Base-by-base conservation (phyloP, 1,140 invertebrate genomes). In the Augochlora pura region DNA sequence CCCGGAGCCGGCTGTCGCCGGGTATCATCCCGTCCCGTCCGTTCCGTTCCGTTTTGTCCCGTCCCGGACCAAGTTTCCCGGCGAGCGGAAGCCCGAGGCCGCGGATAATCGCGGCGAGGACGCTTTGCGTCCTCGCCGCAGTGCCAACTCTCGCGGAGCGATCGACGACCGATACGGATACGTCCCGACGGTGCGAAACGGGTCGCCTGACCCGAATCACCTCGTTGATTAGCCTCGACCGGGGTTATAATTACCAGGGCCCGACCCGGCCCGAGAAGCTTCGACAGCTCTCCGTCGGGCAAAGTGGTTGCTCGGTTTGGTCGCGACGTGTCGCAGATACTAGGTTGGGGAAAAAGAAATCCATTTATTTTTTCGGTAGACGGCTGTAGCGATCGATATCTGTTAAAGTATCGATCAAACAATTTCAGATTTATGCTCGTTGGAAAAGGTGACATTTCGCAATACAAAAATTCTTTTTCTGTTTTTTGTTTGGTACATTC, bases 1-100 rank as follows among this genome's bases (percentile, higher is more conserved):
- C 3, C 63, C 63, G 38, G 21, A 38, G 63, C n/a, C 14, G 21
- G 38, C 63, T 65, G 63, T 65, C 63, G 63, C 23, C 63, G 63
- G 63, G n/a, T 65, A 65, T 65, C 63, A 6, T n/a, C 62, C 7
- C 32, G 23, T 21, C 32, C 18, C 46, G 46, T 49, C 10, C 46
- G 32, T 32, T 32, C 32, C 63, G 16, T n/a, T 32, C 7, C 32
- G 23, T 21, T 18, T 8, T 14, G 46, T 14, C 10, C 46, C 52
- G 52, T 54, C 21, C n/a, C 54, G 49, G 16, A n/a, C 54, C 39
- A 46, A 46, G 39, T 66, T 46, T 25, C 6, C 10, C 38, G 38
- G n/a, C 39, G 32, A 65, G 18, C 10, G 18, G 63, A 42, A 65
- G 38, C 64, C 27, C 18, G 39, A 23, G 63, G 63, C 8, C 38